Evolutionary conservation across 2,113 vertebrate species (phyloP).

Genomic region (Microtus montanus): DNA sequence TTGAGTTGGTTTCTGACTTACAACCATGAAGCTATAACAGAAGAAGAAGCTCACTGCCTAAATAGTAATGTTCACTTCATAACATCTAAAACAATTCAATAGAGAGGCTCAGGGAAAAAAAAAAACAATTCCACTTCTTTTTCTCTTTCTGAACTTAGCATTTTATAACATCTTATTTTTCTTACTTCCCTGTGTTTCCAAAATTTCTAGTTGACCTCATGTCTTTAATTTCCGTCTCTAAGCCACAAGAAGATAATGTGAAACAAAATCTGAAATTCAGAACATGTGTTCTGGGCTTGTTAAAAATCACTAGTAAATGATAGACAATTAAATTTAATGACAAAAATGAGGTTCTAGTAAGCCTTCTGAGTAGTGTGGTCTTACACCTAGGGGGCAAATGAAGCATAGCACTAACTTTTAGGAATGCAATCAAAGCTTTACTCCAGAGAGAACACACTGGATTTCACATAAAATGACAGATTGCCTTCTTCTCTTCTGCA

Average conservation of each 20-base stretch:
- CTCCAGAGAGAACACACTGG: background rate
- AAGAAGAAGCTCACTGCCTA: background rate
- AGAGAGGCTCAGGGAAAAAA: background rate
- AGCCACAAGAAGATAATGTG: background rate
- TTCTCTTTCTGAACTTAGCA: conserved; percentile 16
- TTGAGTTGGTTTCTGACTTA: conserved; percentile 22
- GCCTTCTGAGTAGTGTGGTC: background rate
- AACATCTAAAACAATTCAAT: background rate
- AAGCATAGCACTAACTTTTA: conserved; percentile 51
- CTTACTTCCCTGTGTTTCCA: background rate
- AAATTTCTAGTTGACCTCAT: background rate
- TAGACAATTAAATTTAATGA: conserved; percentile 58
- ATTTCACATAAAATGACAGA: conserved; percentile 57
- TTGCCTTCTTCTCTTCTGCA: background rate
- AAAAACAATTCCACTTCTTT: background rate
- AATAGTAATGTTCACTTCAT: conserved; percentile 27
- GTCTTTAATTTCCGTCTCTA: background rate
- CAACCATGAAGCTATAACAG: background rate
- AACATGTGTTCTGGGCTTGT: background rate
- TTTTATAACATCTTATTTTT: conserved; percentile 14
- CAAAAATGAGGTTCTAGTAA: conserved; percentile 59
- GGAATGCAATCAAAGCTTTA: conserved; percentile 55
- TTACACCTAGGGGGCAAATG: conserved; percentile 19
- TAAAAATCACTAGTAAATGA: conserved; percentile 45
- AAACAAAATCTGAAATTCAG: conserved; percentile 56